Evolutionary conservation across 2,888 invertebrate genomes (phyloP).

Genomic region (Merodon equestris): DNA sequence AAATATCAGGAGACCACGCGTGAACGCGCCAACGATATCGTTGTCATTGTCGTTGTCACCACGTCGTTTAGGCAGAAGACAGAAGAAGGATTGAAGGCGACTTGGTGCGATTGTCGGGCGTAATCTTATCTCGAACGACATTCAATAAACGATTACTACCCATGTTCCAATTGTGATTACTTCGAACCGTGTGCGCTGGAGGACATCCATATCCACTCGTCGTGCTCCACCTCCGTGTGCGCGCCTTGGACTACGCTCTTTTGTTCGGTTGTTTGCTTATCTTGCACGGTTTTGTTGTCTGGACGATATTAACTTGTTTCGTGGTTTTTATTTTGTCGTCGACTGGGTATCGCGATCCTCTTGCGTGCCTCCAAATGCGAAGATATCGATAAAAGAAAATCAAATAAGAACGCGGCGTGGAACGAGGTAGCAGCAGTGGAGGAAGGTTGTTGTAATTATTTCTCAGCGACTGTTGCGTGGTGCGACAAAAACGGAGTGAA

Average conservation of each 20-base stretch:
- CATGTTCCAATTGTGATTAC: conserved; percentile 73
- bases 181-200: conserved; percentile 39
- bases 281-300: conserved; percentile 54
- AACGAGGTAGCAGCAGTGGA: too few species aligned
- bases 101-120: conserved; percentile 39
- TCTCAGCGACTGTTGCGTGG: not conserved
- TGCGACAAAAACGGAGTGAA: conserved; percentile 44
- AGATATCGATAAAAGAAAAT: conserved; percentile 59
- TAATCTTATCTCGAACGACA: conserved; percentile 74
- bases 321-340: conserved; percentile 32
- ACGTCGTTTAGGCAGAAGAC: not conserved
- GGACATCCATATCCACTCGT: conserved; percentile 35
- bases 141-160: conserved; percentile 75
- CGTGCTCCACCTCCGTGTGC: conserved; percentile 2
- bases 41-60: conserved; percentile 32
- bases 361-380: conserved; percentile 28
- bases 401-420: conserved; percentile 19
- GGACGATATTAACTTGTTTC: conserved; percentile 57
- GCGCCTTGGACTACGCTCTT: conserved; percentile 44
- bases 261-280: conserved; percentile 56
- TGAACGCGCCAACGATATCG: conserved; percentile 20
- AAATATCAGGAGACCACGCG: conserved; percentile 64
- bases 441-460: too few species aligned
- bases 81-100: not conserved
- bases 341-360: conserved; percentile 5